These are phyloP conservation scores for Pontoporia blainvillei DNA, from an alignment of 2,113 vertebrate species.

Conservation along the genomic window DNA sequence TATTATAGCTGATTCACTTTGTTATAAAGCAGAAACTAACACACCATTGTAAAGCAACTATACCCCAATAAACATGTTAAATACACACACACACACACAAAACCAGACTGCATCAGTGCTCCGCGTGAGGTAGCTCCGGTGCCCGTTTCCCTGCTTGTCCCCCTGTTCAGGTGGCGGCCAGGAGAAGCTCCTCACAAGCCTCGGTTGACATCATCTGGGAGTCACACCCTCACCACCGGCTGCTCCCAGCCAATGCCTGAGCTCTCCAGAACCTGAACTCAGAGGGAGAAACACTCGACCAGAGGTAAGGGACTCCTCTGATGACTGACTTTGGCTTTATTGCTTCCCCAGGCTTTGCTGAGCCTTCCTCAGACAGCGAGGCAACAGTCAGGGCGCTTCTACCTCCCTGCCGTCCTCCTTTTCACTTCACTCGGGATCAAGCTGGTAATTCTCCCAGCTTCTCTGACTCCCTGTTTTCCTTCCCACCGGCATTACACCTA, in stretches of 20 bases:
- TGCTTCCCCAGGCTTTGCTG: neutral
- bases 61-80: no score
- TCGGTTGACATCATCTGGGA: neutral
- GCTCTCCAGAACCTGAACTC: neutral
- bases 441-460: neutral
- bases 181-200: neutral
- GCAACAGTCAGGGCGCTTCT: accelerated
- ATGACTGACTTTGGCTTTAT: neutral
- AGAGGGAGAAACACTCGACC: neutral
- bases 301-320: neutral
- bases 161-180: neutral
- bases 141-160: neutral
- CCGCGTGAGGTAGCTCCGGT: neutral
- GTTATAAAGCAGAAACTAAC: no score
- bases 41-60: no score
- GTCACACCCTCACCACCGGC: accelerated
- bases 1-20: no score
- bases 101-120: neutral
- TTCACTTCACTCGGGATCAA: neutral
- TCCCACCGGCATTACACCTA: neutral
- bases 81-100: no score
- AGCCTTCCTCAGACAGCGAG: neutral
- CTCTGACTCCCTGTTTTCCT: neutral
- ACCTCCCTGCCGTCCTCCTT: neutral
- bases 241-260: neutral